Conservation (phyloP, 1,140 invertebrate genomes). For the Eufriesea mexicana region DNA sequence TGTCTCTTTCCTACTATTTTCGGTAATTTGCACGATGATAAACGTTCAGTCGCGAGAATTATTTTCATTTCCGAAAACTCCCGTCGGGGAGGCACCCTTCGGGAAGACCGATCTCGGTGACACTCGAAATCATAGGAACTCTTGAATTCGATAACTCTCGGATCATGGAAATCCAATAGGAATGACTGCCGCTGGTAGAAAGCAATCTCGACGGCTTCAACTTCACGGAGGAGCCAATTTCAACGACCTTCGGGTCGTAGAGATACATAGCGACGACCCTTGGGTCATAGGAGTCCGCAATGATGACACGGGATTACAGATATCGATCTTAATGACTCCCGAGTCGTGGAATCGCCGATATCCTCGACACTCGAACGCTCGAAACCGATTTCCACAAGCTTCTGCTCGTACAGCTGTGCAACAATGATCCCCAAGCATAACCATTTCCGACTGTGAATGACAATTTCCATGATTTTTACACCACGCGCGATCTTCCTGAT, state of each 20-base stretch:
- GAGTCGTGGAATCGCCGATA: background rate
- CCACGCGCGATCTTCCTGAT: background rate
- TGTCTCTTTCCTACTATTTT: too few species aligned
- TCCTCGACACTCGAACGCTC: background rate
- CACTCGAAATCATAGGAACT: background rate
- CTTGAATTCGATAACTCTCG: background rate
- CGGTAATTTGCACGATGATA: rapidly evolving
- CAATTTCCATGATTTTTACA: background rate
- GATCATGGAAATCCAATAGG: conserved; percentile 4
- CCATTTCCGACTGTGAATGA: background rate
- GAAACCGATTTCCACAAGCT: background rate
- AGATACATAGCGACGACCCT: background rate
- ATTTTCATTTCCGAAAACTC: background rate
- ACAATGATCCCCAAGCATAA: background rate
- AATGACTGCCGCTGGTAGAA: conserved; percentile 7
- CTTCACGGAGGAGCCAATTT: background rate
- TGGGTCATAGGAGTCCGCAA: background rate
- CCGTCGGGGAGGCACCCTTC: too few species aligned
- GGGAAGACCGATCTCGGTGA: background rate
- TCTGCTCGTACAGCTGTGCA: background rate
- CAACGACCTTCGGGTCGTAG: background rate
- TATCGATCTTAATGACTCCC: background rate
- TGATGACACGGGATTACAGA: background rate
- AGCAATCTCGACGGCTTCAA: background rate
- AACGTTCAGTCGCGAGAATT: background rate